Base-by-base conservation (phyloP, 1,140 invertebrate genomes). In the Drosophila pseudoobscura region DNA sequence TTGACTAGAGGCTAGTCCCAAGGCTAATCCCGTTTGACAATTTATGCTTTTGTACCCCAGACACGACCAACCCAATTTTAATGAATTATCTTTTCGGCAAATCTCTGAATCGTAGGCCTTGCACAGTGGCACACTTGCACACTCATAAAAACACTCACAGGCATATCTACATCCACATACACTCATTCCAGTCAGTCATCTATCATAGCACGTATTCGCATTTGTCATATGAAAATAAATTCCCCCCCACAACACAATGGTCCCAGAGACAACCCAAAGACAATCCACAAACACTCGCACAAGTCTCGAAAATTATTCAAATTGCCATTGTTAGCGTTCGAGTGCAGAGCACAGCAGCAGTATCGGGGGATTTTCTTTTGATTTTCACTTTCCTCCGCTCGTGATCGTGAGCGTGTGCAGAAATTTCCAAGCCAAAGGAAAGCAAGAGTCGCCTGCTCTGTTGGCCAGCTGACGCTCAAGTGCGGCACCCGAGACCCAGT, bases 321-420 rank as follows among this genome's bases (percentile, higher is more conserved):
- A 88, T 88, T 88, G 75, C 83, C 79, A 88, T 88, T 88, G 83
- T 88, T 75, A 64, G 60, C 54, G 56, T 46, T 61, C 13, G 56
- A 63, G 39, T 62, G 75, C 8, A 35, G 8, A 8, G 53, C 60
- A 44, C 45, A 44, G 49, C 31, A 9, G 29, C 6, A 71, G 57
- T 45, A 65, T 82, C 22, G 49, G 44, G 59, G 54, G 68, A 39
- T 75, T 75, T 80, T 75, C 74, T 66, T 77, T 70, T 70, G 69
- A 87, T 82, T 87, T 87, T 88, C 82, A 87, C 82, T 87, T 85
- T 75, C 46, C 52, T 51, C 11, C 39, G 57, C 55, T 57, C 58
- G 24, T 39, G 35, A 13, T 70, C 31, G 66, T 50, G 74, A 82
- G 73, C 78, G 77, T 78, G 76, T 70, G 73, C 69, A 66, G 69